phyloP scores from a whole-genome alignment of 2,113 vertebrate genomes.

The Carassius auratus region DNA sequence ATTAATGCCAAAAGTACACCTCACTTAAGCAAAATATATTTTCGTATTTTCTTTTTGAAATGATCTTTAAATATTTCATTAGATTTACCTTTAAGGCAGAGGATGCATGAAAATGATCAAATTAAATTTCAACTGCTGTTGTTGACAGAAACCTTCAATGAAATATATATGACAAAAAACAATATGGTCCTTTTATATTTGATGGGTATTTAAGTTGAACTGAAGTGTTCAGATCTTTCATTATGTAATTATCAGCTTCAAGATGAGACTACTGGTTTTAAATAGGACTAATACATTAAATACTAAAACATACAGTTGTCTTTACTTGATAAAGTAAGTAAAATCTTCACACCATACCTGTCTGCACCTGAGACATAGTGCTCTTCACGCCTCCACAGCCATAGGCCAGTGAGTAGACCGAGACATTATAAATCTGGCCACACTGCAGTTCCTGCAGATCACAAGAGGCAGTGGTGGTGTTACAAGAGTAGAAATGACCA shows the following conservation, averaged over 20 bases:
- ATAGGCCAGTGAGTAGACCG: constrained; percentile 40
- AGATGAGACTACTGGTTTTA: background rate
- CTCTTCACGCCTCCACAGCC: constrained; percentile 37
- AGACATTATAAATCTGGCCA: constrained; percentile 55
- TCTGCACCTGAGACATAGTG: constrained; percentile 37
- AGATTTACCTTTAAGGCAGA: background rate
- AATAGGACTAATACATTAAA: background rate
- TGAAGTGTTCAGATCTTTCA: background rate
- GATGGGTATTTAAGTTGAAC: background rate
- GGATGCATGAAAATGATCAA: background rate
- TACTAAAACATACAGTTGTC: background rate
- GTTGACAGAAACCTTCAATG: background rate
- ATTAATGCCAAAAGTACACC: background rate
- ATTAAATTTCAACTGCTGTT: background rate
- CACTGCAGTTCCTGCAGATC: constrained; percentile 52
- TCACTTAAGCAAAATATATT: background rate
- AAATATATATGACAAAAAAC: background rate
- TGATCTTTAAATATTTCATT: background rate
- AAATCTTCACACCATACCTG: constrained; percentile 45
- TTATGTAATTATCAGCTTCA: background rate
- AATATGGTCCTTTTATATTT: background rate
- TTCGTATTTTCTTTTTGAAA: too few relatives aligned
- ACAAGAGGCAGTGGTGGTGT: constrained; percentile 45
- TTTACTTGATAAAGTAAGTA: background rate
- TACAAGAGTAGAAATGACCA: constrained; percentile 47